Conservation (phyloP, 2,113 vertebrate genomes). For the Rhombomys opimus region DNA sequence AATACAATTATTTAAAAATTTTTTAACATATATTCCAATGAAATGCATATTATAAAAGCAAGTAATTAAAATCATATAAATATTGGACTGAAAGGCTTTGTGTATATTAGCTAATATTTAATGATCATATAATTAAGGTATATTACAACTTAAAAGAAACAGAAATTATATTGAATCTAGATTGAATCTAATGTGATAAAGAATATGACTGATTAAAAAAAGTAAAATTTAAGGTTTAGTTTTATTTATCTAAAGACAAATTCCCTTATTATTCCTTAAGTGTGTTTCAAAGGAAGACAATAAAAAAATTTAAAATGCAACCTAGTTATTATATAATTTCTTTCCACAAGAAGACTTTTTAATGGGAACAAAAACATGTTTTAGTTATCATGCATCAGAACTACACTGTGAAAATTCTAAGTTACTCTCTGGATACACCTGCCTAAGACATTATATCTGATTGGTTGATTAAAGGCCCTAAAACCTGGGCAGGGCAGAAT, state of each 20-base stretch:
- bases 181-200: neutral
- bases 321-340: neutral
- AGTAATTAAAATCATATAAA: neutral
- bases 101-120: neutral
- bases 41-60: neutral
- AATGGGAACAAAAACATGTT: constrained; percentile 12
- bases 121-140: neutral
- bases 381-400: neutral
- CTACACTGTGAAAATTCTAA: neutral
- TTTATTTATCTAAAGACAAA: neutral
- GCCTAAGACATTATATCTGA: too few species aligned
- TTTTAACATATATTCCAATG: neutral
- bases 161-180: neutral
- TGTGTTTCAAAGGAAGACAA: neutral
- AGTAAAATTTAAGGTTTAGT: neutral
- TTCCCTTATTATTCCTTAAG: neutral
- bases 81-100: neutral
- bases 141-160: neutral
- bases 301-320: neutral
- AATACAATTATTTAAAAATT: neutral
- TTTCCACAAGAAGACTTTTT: neutral
- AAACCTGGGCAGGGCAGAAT: too few species aligned
- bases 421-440: too few species aligned
- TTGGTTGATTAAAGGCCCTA: too few species aligned
- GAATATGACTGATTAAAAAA: neutral